phyloP scores from a whole-genome alignment of 2,888 invertebrate species.

The Ochropleura plecta region DNA sequence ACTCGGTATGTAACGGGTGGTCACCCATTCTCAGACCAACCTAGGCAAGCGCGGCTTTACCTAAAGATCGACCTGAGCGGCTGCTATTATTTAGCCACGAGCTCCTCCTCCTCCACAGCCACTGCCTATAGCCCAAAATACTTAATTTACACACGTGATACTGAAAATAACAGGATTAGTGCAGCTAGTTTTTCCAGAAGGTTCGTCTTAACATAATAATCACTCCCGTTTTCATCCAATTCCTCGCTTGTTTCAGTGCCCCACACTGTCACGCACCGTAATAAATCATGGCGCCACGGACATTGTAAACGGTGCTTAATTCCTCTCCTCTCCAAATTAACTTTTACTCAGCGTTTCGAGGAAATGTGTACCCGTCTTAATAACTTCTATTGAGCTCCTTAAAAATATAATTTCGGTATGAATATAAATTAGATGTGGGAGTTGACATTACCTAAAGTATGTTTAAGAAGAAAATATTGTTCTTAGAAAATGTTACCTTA shows the following conservation, averaged over 20 bases:
- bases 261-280: constrained; percentile 72
- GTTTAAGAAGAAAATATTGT: constrained; percentile 35
- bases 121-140: not conserved
- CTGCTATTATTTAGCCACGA: too few species aligned
- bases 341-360: constrained; percentile 66
- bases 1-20: too few species aligned
- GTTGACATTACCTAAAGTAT: constrained; percentile 19
- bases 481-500: constrained; percentile 15
- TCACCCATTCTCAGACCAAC: too few species aligned
- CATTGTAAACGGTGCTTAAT: constrained; percentile 84
- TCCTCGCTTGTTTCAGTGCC: constrained; percentile 62
- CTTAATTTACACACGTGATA: not conserved
- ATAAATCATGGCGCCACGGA: constrained; percentile 84
- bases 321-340: constrained; percentile 79
- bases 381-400: constrained; percentile 22
- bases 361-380: constrained; percentile 41
- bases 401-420: constrained; percentile 33
- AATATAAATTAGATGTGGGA: constrained; percentile 43
- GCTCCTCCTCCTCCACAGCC: not conserved
- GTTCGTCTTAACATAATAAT: not conserved
- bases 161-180: not conserved
- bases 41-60: too few species aligned
- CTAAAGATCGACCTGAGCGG: too few species aligned
- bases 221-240: not conserved
- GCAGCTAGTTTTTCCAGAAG: not conserved